Evolutionary conservation across 2,797 vertebrate species (phyloP).

Genomic region (Tragopan temminckii): DNA sequence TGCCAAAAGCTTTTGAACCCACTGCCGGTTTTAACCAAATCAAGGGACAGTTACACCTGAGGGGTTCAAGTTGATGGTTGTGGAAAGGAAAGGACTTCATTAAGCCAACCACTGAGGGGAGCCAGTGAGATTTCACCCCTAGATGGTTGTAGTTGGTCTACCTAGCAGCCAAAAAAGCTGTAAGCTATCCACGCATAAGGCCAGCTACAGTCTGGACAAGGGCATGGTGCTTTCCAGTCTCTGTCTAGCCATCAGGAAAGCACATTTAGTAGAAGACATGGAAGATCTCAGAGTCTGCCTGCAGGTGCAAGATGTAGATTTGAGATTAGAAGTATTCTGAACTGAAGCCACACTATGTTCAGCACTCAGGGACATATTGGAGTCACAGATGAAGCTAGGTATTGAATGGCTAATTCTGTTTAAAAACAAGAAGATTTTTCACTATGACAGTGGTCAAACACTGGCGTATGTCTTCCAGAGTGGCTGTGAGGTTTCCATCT

Average conservation of each 20-base stretch:
- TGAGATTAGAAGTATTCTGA: background rate
- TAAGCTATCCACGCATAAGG: background rate
- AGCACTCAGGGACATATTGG: rapidly evolving
- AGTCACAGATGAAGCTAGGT: background rate
- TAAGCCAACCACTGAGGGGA: background rate
- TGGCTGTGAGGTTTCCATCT: background rate
- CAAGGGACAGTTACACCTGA: background rate
- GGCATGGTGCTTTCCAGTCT: background rate
- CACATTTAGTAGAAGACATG: background rate
- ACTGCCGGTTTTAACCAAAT: background rate
- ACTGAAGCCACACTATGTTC: background rate
- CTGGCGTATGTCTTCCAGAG: background rate
- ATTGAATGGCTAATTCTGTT: background rate
- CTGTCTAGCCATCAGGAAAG: background rate
- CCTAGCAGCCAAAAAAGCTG: background rate
- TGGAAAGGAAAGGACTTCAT: background rate
- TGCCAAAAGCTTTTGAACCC: background rate
- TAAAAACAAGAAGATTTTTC: background rate
- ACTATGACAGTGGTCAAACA: background rate
- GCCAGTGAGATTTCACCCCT: background rate
- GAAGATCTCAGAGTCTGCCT: background rate
- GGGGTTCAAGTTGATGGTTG: background rate
- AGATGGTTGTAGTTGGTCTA: background rate
- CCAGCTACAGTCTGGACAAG: background rate
- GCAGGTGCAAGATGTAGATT: background rate